Percentiles rank a stretch among this genome's conserved stretches.
Evolutionary conservation across 2,113 vertebrate species (phyloP).

Genomic region (Perca fluviatilis): DNA sequence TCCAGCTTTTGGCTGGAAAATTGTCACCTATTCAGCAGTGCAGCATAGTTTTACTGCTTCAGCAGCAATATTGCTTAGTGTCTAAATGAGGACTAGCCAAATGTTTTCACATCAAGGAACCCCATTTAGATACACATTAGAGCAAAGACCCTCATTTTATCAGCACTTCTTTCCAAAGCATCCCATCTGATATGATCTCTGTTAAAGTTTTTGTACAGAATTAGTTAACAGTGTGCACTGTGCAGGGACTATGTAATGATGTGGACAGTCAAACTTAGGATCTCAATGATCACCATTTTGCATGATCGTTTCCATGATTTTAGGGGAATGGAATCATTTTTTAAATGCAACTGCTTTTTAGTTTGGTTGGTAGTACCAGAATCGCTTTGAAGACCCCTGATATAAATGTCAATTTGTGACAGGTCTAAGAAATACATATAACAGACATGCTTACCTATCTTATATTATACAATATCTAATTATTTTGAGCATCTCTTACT

Average conservation of each 20-base stretch:
- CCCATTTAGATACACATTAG: constrained; percentile 48
- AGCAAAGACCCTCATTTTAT: constrained; percentile 49
- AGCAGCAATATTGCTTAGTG: constrained; percentile 26
- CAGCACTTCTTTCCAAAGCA: constrained; percentile 45
- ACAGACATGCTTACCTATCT: no score
- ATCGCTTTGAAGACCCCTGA: background rate
- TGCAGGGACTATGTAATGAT: constrained; percentile 14
- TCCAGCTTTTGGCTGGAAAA: constrained; percentile 49
- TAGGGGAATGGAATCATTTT: background rate
- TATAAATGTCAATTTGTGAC: background rate
- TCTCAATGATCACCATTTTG: constrained; percentile 23
- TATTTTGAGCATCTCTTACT: background rate
- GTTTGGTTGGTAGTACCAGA: background rate
- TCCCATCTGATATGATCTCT: constrained; percentile 44
- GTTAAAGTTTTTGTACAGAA: constrained; percentile 28
- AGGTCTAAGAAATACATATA: background rate
- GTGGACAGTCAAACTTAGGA: constrained; percentile 25
- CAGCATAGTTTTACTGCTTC: constrained; percentile 40
- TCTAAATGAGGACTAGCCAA: constrained; percentile 55
- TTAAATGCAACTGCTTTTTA: background rate
- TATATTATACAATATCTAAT: background rate
- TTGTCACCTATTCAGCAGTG: constrained; percentile 23
- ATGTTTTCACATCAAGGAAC: constrained; percentile 48
- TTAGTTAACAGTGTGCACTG: constrained; percentile 32
- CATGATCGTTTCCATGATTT: constrained; percentile 20